A percentile compares a stretch with the other conserved stretches of the same genome.
Conservation (phyloP, 2,113 vertebrate species). For the Chitala chitala region DNA sequence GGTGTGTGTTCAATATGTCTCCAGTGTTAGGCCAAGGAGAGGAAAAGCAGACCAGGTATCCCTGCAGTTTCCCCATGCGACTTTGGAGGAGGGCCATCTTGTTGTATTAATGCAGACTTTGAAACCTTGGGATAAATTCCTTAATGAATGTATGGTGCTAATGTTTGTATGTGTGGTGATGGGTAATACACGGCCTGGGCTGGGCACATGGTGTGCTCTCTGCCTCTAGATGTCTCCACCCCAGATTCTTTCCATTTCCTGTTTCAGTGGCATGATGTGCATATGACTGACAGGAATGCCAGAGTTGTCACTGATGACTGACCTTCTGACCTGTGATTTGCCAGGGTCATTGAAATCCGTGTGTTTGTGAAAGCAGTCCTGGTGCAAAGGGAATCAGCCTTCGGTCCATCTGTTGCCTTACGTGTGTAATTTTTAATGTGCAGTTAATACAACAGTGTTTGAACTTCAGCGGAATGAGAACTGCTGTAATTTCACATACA, state of each 20-base stretch:
- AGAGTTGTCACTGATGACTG: too few species aligned
- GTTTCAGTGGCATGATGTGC: too few species aligned
- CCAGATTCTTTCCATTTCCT: constrained; percentile 15
- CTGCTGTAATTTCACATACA: not conserved
- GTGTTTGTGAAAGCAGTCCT: too few species aligned
- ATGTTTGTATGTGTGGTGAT: constrained; percentile 67
- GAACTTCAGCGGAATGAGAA: not conserved
- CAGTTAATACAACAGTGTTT: not conserved
- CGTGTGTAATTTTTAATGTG: too few species aligned
- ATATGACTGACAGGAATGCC: too few species aligned
- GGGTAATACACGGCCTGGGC: constrained; percentile 54
- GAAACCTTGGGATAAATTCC: constrained; percentile 55
- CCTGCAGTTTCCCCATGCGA: not conserved
- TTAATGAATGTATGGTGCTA: constrained; percentile 61
- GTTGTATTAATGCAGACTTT: constrained; percentile 65
- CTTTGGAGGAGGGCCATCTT: constrained; percentile 33
- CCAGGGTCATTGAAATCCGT: too few species aligned
- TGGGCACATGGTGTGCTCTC: constrained; percentile 36
- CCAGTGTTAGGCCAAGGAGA: not conserved
- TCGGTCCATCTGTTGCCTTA: too few species aligned
- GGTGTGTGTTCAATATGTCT: not conserved
- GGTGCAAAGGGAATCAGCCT: too few species aligned
- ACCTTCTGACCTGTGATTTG: too few species aligned
- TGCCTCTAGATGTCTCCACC: constrained; percentile 49
- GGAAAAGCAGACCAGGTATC: not conserved